A percentile compares a stretch with the other conserved stretches of the same genome.
These are phyloP conservation scores for Drosophila tanythrix DNA, from an alignment of 2,888 invertebrate genomes.

Conservation along the genomic window DNA sequence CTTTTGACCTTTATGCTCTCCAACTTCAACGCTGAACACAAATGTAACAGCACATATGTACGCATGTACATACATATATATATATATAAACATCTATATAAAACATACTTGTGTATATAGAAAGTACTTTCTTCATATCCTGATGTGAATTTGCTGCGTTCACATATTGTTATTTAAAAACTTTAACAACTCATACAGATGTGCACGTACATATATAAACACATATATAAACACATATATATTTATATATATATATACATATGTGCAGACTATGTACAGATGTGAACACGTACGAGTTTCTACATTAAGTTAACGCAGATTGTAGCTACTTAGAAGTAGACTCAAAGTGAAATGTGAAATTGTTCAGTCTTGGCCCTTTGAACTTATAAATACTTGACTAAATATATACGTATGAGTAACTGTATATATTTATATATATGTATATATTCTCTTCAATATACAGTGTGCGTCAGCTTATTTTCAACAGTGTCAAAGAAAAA, in stretches of 20 bases:
- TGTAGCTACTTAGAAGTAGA: slow-evolving; percentile 7
- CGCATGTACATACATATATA: slow-evolving; percentile 10
- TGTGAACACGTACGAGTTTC: slow-evolving; percentile 4
- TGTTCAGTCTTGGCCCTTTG: background rate
- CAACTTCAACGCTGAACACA: slow-evolving; percentile 41
- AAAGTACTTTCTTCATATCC: slow-evolving; percentile 64
- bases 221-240: background rate
- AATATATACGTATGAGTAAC: no score
- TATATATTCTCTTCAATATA: background rate
- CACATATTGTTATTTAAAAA: slow-evolving; percentile 60
- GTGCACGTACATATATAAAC: background rate
- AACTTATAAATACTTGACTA: slow-evolving; percentile 13
- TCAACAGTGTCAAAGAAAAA: no score
- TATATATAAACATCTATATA: background rate
- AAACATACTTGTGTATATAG: slow-evolving; percentile 4
- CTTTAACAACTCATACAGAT: slow-evolving; percentile 39
- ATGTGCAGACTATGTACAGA: background rate
- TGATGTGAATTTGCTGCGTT: slow-evolving; percentile 50
- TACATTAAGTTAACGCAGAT: slow-evolving; percentile 13
- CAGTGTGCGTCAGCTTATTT: no score
- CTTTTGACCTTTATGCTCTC: slow-evolving; percentile 78
- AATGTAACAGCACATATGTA: slow-evolving; percentile 19
- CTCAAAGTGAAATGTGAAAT: slow-evolving; percentile 8
- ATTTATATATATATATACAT: background rate
- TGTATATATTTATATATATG: no score